Evolutionary conservation across 2,113 vertebrate species (phyloP), one percentile per base, ranked within the genome.

Genomic region (Dermatemys mawii): DNA sequence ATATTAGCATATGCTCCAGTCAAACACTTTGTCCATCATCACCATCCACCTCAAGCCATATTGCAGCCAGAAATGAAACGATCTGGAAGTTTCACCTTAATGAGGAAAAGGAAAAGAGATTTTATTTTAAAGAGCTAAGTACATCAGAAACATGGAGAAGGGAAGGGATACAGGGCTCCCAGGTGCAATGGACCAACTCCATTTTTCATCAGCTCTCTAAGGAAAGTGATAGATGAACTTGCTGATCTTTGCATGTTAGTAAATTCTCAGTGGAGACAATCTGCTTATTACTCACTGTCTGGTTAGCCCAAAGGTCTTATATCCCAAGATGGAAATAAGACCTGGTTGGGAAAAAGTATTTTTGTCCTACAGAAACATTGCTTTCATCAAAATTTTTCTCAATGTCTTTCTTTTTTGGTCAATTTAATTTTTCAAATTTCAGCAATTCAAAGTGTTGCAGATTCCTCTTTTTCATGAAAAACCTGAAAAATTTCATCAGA

Each of bases 1-100:
- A 1, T 93, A 91, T 94, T 92, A 91, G 75, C 94, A 81, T 93
- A 90, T 54, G 89, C 87, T 92, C 86, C 82, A 93, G 94, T 86
- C 93, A 92, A 95, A 90, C 41, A 44, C 83, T 84, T 93, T 83
- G 86, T 87, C 84, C 91, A 55, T 91, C 94, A 79, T 35, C 86
- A 80, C 93, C 85, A 93, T 80, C 60, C 81, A 90, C 2, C 70
- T 96, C 67, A 54, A 91, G 67, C 86, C 89, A 94, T 86, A 53
- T 92, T 84, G 84, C 41, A 83, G 81, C 51, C 89, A 75, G 80
- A 94, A 96, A 96, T 90, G 95, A 83, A 78, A 22, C 84, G 46
- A 70, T 82, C 80, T 86, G 78, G 91, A 95, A 92, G 90, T 27
- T 92, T 51, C 75, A 67, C 60, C 51, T 53, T 83, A 76, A 87